Evolutionary conservation across 2,888 invertebrate genomes (phyloP), one percentile per base, ranked within the genome.

Genomic region (Xestia c-nigrum): DNA sequence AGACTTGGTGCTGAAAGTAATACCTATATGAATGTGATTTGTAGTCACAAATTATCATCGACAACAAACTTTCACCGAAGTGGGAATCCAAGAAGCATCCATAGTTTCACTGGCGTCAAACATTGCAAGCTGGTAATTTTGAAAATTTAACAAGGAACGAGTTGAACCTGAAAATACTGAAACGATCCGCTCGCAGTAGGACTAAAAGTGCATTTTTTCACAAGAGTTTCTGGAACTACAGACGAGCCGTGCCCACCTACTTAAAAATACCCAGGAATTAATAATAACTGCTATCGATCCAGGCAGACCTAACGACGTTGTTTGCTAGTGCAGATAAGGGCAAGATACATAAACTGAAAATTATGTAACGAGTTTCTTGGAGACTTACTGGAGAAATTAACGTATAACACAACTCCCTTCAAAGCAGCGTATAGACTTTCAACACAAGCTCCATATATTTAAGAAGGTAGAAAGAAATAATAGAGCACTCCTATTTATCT

Each of bases 271-370:
- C 19, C 55, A 73, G 40, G 64, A 64, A 78, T 50, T 21, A 80
- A 78, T 72, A 80, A 80, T 64, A 73, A 64, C 47, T 76, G 57
- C 40, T 76, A 80, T 68, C 82, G 64, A 78, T 81, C 55, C 64
- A 65, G 64, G 81, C 74, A 78, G 81, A 73, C 74, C 81, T 72
- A 47, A 63, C 77, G 71, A 77, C 76, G 73, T 80, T 78, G 31
- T 80, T 78, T 80, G 81, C 81, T 55, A 47, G 14, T 73, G 31
- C 31, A 72, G 77, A 78, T 78, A 78, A 80, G 63, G 21, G 1
- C 47, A 55, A 80, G 78, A 74, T 78, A 78, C 64, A 77, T 55
- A 72, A 64, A 74, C 40, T 74, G 47, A 43, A 43, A 78, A 73
- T 55, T 6, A 72, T 52, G 10, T 79, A 43, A 81, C 55, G 43